A percentile compares a stretch with the other conserved stretches of the same genome.
phyloP scores from a whole-genome alignment of 1,140 invertebrate species.

The Leptonema lineaticorne region DNA sequence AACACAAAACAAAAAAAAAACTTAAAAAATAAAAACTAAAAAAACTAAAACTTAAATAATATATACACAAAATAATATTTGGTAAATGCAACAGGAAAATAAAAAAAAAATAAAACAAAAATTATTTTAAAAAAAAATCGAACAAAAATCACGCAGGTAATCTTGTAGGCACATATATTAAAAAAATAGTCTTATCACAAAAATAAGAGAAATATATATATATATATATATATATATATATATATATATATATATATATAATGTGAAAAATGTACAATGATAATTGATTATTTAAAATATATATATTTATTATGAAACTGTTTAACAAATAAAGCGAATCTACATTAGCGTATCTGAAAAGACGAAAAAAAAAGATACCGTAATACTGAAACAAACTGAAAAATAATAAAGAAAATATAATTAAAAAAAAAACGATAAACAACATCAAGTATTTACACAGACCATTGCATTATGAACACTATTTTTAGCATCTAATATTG shows the following conservation, averaged over 20 bases:
- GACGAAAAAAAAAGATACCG: too few relatives aligned
- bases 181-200: conserved; percentile 38
- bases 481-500: too few relatives aligned
- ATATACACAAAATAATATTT: conserved; percentile 39
- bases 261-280: too few relatives aligned
- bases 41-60: conserved; percentile 38
- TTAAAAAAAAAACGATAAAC: background rate
- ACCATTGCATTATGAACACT: conserved; percentile 15
- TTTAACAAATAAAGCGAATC: too few relatives aligned
- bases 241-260: too few relatives aligned
- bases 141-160: conserved; percentile 34
- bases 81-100: conserved; percentile 33
- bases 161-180: conserved; percentile 39
- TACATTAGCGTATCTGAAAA: too few relatives aligned
- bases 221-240: too few relatives aligned
- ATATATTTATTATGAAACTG: too few relatives aligned
- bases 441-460: conserved; percentile 34
- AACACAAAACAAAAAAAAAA: conserved; percentile 33
- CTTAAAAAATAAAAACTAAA: conserved; percentile 37
- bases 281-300: too few relatives aligned
- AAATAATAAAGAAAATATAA: background rate
- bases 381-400: too few relatives aligned
- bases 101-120: too few relatives aligned
- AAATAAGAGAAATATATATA: conserved; percentile 23
- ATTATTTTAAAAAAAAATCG: conserved; percentile 29